These are phyloP conservation scores for Chalcosyrphus nemorum DNA, from an alignment of 2,888 invertebrate species.

Conservation along the genomic window DNA sequence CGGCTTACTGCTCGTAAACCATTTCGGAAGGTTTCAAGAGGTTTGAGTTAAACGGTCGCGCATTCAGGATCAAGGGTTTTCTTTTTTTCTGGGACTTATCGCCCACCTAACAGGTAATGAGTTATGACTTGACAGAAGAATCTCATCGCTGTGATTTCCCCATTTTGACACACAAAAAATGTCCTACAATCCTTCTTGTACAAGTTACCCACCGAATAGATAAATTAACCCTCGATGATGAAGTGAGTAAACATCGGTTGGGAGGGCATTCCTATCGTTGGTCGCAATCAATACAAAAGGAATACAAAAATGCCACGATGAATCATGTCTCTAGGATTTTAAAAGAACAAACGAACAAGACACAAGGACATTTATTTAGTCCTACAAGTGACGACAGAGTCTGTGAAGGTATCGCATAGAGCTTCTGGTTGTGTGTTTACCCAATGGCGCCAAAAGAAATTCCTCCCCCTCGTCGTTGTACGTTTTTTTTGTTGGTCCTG, in stretches of 20 bases:
- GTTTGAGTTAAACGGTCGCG: background rate
- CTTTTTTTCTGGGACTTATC: background rate
- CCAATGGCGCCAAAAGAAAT: conserved; percentile 59
- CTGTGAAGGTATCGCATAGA: background rate
- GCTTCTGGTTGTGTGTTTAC: conserved; percentile 48
- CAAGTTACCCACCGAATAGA: background rate
- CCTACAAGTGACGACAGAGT: background rate
- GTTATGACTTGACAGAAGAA: too few species aligned
- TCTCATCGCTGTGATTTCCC: too few species aligned
- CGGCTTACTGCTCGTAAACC: background rate
- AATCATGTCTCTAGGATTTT: conserved; percentile 7
- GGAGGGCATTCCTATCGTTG: background rate
- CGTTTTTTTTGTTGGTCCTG: background rate
- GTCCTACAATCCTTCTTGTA: background rate
- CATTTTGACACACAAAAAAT: background rate
- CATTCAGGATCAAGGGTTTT: too few species aligned
- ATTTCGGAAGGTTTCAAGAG: background rate
- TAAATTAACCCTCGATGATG: conserved; percentile 24
- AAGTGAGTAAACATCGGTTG: conserved; percentile 3
- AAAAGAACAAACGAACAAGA: background rate
- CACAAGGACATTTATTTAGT: background rate
- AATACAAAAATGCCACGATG: background rate
- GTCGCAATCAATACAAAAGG: conserved; percentile 29
- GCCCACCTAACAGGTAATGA: background rate
- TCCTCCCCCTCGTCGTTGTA: background rate